Percentiles rank a stretch among this genome's conserved stretches.
Conservation (phyloP, 2,888 invertebrate species). For the Cerastoderma edule region DNA sequence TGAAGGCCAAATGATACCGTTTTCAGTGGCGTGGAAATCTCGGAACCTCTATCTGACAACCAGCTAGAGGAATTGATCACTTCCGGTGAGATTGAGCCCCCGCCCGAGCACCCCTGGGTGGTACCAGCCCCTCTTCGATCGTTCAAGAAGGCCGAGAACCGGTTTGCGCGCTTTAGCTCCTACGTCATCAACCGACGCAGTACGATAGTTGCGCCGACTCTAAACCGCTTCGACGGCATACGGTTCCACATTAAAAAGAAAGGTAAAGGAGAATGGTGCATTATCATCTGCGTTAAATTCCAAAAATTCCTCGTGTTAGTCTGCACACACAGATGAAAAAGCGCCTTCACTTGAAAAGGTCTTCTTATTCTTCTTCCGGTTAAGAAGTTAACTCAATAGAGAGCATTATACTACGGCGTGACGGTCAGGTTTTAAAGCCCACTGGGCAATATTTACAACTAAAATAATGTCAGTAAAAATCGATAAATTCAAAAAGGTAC, state of each 20-base stretch:
- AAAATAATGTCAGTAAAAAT: no score
- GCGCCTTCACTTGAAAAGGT: no score
- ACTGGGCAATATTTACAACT: no score
- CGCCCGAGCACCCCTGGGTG: slow-evolving; percentile 40
- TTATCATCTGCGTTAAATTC: no score
- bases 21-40: slow-evolving; percentile 57
- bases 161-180: slow-evolving; percentile 42
- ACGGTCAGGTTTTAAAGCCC: no score
- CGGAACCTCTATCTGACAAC: slow-evolving; percentile 47
- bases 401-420: no score
- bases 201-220: slow-evolving; percentile 37
- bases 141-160: slow-evolving; percentile 37
- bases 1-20: neutral
- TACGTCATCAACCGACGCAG: slow-evolving; percentile 42
- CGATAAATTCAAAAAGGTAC: no score
- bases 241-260: slow-evolving; percentile 57
- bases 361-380: no score
- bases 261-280: no score
- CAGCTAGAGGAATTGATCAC: slow-evolving; percentile 41
- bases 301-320: no score
- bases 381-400: no score
- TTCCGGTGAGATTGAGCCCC: slow-evolving; percentile 11
- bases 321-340: no score
- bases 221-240: slow-evolving; percentile 57
- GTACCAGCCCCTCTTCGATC: slow-evolving; percentile 33